phyloP scores from a whole-genome alignment of 2,797 vertebrate genomes.

The Megalops cyprinoides region DNA sequence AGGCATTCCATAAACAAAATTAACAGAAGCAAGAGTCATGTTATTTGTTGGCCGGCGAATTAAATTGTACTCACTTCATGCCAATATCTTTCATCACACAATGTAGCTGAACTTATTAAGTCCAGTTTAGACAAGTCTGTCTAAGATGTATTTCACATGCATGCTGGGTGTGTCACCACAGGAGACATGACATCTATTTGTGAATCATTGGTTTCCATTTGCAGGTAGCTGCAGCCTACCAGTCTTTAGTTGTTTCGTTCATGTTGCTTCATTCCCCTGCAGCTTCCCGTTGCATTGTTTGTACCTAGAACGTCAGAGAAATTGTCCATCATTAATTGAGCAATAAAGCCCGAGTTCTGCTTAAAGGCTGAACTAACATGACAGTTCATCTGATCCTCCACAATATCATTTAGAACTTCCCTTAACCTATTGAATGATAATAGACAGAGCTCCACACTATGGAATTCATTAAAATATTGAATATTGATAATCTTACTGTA shows the following conservation, averaged over 20 bases:
- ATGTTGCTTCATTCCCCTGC: too few species aligned
- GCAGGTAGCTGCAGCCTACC: too few species aligned
- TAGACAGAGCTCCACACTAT: background rate
- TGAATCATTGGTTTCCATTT: too few species aligned
- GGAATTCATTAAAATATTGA: background rate
- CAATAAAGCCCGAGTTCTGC: background rate
- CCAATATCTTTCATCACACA: background rate
- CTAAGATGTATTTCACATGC: too few species aligned
- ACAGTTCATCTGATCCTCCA: background rate
- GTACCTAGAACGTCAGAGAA: too few species aligned
- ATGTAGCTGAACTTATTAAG: too few species aligned
- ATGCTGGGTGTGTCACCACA: too few species aligned
- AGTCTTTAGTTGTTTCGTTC: too few species aligned
- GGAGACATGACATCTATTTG: too few species aligned
- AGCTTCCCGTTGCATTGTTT: too few species aligned
- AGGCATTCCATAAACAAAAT: background rate
- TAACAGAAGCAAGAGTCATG: too few species aligned
- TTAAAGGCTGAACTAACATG: background rate
- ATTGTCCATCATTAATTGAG: background rate
- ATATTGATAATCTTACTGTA: slow-evolving; percentile 4
- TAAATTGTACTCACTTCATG: background rate
- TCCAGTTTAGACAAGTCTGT: too few species aligned
- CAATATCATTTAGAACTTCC: background rate
- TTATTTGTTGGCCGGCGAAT: background rate
- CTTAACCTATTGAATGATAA: background rate